These are phyloP conservation scores for Hafferia zeledoni DNA, from an alignment of 2,797 vertebrate species.

Conservation along the genomic window DNA sequence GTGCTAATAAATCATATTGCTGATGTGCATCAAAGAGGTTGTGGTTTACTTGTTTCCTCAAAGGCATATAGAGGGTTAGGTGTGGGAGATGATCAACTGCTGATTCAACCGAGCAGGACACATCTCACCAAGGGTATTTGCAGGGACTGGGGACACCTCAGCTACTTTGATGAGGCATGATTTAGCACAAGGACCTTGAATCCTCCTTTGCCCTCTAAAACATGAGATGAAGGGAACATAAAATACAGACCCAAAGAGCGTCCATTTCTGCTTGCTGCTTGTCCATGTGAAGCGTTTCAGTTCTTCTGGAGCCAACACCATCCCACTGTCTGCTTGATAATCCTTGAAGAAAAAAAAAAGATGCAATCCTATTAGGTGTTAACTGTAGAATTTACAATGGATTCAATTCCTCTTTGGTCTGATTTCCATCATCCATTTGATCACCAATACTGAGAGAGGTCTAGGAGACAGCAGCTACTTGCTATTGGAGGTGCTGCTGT, in stretches of 20 bases:
- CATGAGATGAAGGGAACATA: background rate
- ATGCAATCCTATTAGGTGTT: background rate
- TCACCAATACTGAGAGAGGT: background rate
- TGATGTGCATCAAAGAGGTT: accelerated
- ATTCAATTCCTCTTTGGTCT: background rate
- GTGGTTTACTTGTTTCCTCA: background rate
- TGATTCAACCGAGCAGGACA: background rate
- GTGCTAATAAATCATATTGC: background rate
- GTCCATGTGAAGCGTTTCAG: slow-evolving; percentile 83
- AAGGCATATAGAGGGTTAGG: background rate
- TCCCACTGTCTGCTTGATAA: slow-evolving; percentile 84
- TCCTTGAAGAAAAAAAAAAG: slow-evolving; percentile 76
- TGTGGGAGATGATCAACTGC: background rate
- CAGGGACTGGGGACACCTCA: background rate
- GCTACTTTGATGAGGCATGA: background rate
- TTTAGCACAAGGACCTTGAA: background rate
- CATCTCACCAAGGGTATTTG: background rate
- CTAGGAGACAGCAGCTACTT: accelerated
- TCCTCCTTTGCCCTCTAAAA: background rate
- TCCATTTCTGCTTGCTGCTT: slow-evolving; percentile 73
- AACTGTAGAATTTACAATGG: background rate
- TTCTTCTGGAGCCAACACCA: slow-evolving; percentile 86
- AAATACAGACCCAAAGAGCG: slow-evolving; percentile 75
- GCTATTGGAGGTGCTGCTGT: background rate
- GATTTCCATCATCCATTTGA: background rate